A percentile compares a stretch with the other conserved stretches of the same genome.
These are phyloP conservation scores for Mellilla xanthometata DNA, from an alignment of 2,888 invertebrate species.

Conservation along the genomic window DNA sequence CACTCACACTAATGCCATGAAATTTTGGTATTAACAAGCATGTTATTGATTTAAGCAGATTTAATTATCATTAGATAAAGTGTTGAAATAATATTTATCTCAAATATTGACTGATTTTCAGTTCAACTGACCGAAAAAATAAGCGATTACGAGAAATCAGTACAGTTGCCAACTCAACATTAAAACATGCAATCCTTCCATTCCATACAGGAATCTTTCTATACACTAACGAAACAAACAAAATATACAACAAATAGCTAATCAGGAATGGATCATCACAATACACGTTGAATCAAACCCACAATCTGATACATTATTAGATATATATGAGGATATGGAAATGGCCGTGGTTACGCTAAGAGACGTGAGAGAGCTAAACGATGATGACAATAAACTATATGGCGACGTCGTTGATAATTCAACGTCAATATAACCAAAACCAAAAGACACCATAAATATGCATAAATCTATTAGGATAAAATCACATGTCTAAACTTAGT, in stretches of 20 bases:
- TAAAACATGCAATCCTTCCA: slow-evolving; percentile 46
- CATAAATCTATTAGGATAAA: no score
- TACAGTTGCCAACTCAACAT: slow-evolving; percentile 25
- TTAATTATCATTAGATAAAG: no score
- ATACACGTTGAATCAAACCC: slow-evolving; percentile 19
- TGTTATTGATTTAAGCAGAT: no score
- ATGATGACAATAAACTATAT: not conserved
- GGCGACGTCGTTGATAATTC: not conserved
- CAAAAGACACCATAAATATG: no score
- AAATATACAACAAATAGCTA: slow-evolving; percentile 61
- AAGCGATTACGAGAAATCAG: not conserved
- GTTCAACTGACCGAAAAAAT: no score
- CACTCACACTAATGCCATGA: no score
- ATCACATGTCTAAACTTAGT: no score
- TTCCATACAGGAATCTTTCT: slow-evolving; percentile 44
- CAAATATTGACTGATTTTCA: no score
- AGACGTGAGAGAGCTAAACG: slow-evolving; percentile 12
- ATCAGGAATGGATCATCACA: slow-evolving; percentile 41
- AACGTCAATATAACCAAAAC: not conserved
- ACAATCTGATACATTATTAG: not conserved
- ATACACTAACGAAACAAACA: slow-evolving; percentile 48
- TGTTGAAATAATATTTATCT: no score
- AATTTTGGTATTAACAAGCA: no score
- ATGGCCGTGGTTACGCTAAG: slow-evolving; percentile 4
- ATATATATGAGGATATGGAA: slow-evolving; percentile 3